phyloP scores from a whole-genome alignment of 1,140 invertebrate genomes.

The Pinna nobilis region DNA sequence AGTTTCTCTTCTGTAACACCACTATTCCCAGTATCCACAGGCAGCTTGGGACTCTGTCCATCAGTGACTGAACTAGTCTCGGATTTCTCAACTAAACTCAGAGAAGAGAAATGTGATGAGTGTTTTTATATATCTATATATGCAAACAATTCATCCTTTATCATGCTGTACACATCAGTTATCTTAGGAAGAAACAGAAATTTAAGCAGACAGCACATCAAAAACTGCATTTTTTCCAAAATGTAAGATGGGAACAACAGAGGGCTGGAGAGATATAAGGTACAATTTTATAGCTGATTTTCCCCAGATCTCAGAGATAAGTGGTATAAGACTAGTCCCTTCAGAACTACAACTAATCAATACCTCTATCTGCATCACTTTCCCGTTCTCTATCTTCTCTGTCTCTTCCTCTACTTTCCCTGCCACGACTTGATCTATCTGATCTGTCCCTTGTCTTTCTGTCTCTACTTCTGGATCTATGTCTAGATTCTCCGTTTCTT shows the following conservation, averaged over 20 bases:
- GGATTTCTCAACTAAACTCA: neutral
- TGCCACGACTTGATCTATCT: slow-evolving; percentile 15
- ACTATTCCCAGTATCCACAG: neutral
- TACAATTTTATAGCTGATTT: neutral
- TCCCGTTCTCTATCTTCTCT: neutral
- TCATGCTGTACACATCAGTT: too few species aligned
- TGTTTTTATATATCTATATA: neutral
- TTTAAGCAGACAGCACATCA: too few species aligned
- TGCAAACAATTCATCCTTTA: neutral
- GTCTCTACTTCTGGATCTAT: slow-evolving; percentile 27
- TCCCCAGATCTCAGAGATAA: neutral
- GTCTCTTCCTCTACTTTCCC: slow-evolving; percentile 27
- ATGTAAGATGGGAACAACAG: too few species aligned
- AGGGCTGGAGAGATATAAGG: too few species aligned
- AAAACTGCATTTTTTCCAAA: too few species aligned
- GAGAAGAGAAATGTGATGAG: neutral
- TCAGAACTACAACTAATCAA: neutral
- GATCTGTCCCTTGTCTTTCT: slow-evolving; percentile 4
- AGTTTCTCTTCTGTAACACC: neutral
- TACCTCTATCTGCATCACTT: neutral
- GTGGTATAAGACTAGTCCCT: neutral
- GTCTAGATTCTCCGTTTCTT: slow-evolving; percentile 33
- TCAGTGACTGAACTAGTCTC: neutral
- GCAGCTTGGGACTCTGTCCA: neutral
- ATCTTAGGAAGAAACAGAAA: too few species aligned